Percentiles rank a stretch among this genome's conserved stretches.
These are phyloP conservation scores for Prosopocoilus inquinatus DNA, from an alignment of 2,888 invertebrate species.

Conservation along the genomic window DNA sequence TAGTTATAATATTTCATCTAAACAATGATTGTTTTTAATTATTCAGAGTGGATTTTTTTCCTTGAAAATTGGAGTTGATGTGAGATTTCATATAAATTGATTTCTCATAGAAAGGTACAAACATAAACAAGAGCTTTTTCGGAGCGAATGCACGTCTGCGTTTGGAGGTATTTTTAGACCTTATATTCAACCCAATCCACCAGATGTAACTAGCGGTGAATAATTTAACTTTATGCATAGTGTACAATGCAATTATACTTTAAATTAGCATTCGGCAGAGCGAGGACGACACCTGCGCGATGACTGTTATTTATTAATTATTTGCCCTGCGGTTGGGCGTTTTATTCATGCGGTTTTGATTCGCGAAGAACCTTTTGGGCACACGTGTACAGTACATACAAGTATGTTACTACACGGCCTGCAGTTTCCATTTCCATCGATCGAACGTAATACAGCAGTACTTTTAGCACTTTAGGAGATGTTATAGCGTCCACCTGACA, in stretches of 20 bases:
- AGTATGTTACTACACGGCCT: constrained; percentile 4
- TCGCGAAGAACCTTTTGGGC: background rate
- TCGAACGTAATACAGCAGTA: constrained; percentile 16
- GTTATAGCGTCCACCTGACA: constrained; percentile 31
- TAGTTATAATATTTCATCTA: too few species aligned
- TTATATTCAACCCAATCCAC: constrained; percentile 17
- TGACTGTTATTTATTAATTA: constrained; percentile 23
- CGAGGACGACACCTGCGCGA: constrained; percentile 20
- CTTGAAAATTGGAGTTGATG: too few species aligned
- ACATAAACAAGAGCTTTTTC: constrained; percentile 20
- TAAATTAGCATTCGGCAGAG: constrained; percentile 29
- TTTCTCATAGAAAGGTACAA: constrained; percentile 16
- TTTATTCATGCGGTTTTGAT: background rate
- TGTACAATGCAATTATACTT: constrained; percentile 32
- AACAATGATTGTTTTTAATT: too few species aligned
- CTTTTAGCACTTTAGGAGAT: constrained; percentile 25
- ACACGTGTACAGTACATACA: background rate
- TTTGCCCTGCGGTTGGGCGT: constrained; percentile 2
- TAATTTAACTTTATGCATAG: constrained; percentile 31
- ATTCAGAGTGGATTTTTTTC: too few species aligned
- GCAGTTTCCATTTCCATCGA: constrained; percentile 28
- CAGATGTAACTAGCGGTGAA: constrained; percentile 16
- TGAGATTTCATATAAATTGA: background rate
- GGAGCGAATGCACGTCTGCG: constrained; percentile 3
- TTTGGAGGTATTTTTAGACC: constrained; percentile 23